Base-by-base conservation (phyloP, 2,113 vertebrate genomes). In the Synchiropus splendidus region DNA sequence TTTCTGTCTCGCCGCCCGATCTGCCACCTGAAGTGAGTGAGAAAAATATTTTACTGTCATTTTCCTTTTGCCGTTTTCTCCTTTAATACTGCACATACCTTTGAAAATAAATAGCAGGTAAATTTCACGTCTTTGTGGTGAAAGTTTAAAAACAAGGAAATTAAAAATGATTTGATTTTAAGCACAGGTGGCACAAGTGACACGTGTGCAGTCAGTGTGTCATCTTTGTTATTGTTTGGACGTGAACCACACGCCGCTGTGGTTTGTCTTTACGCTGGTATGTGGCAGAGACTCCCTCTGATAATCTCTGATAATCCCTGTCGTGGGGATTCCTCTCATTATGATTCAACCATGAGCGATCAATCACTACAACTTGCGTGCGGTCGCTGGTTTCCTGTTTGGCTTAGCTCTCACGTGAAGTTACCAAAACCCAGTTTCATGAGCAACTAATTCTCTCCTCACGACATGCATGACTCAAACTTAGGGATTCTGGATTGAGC, bases 231-330 rank as follows among this genome's bases (percentile, higher is more conserved):
- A 59, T 47, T 64, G 45, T 64, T 48, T 31, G 33, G 21, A 52
- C 36, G 55, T 54, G 54, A 70, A 70, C n/a, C 5, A 1, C 17
- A 8, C 2, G 5, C 8, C 21, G 21, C 21, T 18, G 39, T 30
- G 59, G 63, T 49, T 68, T 60, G 18, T 42, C 58, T 61, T 50
- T 45, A 62, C 12, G 44, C 43, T 53, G 66, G 65, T 40, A 64
- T 63, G 64, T 47, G 48, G 57, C 42, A 5, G 31, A 52, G 27
- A 72, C 70, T 49, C 21, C 45, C 9, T 6, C 9, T 2, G 15
- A 10, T 62, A 57, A 70, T 63, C 58, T 44, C 1, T 2, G 5
- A 10, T 65, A 58, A 75, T 54, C 33, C 39, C 34, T 42, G 18
- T n/a, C 13, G 27, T 36, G 39, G 51, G 48, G 53, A 68, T 68